Evolutionary conservation across 2,113 vertebrate species (phyloP), one percentile per base, ranked within the genome.

Genomic region (Athene noctua): DNA sequence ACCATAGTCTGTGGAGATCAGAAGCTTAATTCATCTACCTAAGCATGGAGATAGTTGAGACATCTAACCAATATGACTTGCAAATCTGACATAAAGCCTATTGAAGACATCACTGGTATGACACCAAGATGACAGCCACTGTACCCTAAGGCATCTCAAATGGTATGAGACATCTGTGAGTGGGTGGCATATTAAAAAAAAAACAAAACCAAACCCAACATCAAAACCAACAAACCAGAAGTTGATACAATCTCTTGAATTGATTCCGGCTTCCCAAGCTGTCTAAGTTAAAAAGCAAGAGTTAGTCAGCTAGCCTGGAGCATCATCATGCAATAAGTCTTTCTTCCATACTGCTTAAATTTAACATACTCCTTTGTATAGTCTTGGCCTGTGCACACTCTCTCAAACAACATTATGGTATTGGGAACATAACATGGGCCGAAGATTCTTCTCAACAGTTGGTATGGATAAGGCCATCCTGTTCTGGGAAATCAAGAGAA

Each of bases 331-430:
- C 88, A 89, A 84, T 54, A 66, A 54, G 55, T 40, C 8, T 67
- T 73, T 13, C 8, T 67, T 73, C 15, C 6, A 30, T 8, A 6
- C 8, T 66, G 3, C 10, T 58, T 70, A 70, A 52, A 78, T 58
- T 68, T 73, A 70, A 11, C 6, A 32, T 54, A 62, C 0, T 62
- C 0, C 0, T 70, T 80, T 78, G 1, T 62, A 36, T 42, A 67
- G 2, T 58, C 38, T 55, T 91, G 34, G 13, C 13, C 52, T 68
- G 6, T 14, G 7, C 40, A 36, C 2, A 8, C 6, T 86, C 14
- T 54, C 32, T 75, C 30, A 70, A 36, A 70, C 4, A 61, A 38
- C 2, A 15, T 18, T n/a, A 12, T 12, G 8, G 8, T 70, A 5
- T 54, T 2, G 4, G 34, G 18, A 81, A 44, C 5, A 57, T 16